Percentiles rank a stretch among this genome's conserved stretches.
Evolutionary conservation across 2,797 vertebrate genomes (phyloP).

Genomic region (Momotus momota): DNA sequence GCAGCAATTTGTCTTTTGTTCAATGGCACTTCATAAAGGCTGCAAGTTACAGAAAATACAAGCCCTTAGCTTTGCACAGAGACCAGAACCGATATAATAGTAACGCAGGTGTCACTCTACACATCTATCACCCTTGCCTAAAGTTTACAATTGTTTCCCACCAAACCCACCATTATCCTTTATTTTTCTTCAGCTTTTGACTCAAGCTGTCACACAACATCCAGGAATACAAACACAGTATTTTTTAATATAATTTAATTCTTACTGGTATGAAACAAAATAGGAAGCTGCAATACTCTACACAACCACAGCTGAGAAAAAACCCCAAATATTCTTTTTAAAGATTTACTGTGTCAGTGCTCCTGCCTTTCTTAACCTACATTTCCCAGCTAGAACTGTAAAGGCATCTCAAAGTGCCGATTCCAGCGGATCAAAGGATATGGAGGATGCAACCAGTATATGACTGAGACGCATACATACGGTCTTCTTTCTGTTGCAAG

Average conservation of each 20-base stretch:
- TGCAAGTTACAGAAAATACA: background rate
- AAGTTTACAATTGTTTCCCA: background rate
- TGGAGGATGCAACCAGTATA: background rate
- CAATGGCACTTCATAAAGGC: conserved; percentile 11
- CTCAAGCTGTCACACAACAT: background rate
- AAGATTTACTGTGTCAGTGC: background rate
- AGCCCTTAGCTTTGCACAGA: background rate
- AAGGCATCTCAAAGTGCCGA: background rate
- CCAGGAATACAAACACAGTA: background rate
- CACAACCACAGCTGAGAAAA: background rate
- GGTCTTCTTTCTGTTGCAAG: background rate
- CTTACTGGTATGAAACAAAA: background rate
- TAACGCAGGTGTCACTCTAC: background rate
- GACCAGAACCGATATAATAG: background rate
- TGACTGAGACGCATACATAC: background rate
- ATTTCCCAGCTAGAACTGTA: background rate
- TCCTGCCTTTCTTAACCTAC: background rate
- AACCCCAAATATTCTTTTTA: background rate
- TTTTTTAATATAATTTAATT: background rate
- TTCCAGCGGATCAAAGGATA: background rate
- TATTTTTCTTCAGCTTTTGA: background rate
- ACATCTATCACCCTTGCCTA: background rate
- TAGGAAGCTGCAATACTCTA: background rate
- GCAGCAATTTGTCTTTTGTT: conserved; percentile 36
- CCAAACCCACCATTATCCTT: background rate